Evolutionary conservation across 2,888 invertebrate species (phyloP).

Genomic region (Panopea generosa): DNA sequence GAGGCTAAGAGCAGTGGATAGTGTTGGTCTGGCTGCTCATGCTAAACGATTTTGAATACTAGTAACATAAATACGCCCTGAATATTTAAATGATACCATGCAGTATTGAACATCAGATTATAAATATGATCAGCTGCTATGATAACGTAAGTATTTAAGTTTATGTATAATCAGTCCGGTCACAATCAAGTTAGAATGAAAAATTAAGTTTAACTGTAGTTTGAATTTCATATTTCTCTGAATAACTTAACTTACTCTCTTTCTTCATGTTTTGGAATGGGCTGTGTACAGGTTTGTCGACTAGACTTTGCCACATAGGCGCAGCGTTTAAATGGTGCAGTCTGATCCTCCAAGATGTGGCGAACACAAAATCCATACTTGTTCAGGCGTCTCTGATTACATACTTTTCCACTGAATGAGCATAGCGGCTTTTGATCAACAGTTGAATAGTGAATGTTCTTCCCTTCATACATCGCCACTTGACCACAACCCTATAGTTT

Average conservation of each 20-base stretch:
- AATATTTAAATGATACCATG: too few relatives aligned
- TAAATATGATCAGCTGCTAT: too few relatives aligned
- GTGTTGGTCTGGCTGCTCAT: too few relatives aligned
- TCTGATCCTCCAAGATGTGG: constrained; percentile 93
- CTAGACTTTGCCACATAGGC: constrained; percentile 87
- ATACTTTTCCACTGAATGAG: constrained; percentile 86
- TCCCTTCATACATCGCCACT: constrained; percentile 86
- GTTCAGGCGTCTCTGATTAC: constrained; percentile 88
- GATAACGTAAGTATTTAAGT: too few relatives aligned
- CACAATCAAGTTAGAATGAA: too few relatives aligned
- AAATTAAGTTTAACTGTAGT: too few relatives aligned
- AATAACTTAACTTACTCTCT: constrained; percentile 85
- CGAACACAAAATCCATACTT: constrained; percentile 92
- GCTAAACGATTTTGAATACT: too few relatives aligned
- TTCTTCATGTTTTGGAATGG: constrained; percentile 85
- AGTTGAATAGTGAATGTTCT: constrained; percentile 86
- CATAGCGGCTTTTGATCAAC: constrained; percentile 86
- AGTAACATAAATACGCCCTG: too few relatives aligned
- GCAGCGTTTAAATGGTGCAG: constrained; percentile 94
- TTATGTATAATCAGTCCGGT: too few relatives aligned
- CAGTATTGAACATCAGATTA: too few relatives aligned
- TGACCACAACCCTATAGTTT: constrained; percentile 16
- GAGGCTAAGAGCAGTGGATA: too few relatives aligned
- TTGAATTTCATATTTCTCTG: too few relatives aligned
- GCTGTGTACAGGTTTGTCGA: constrained; percentile 85